Evolutionary conservation across 2,888 invertebrate species (phyloP).

Genomic region (Esperia sulphurella): DNA sequence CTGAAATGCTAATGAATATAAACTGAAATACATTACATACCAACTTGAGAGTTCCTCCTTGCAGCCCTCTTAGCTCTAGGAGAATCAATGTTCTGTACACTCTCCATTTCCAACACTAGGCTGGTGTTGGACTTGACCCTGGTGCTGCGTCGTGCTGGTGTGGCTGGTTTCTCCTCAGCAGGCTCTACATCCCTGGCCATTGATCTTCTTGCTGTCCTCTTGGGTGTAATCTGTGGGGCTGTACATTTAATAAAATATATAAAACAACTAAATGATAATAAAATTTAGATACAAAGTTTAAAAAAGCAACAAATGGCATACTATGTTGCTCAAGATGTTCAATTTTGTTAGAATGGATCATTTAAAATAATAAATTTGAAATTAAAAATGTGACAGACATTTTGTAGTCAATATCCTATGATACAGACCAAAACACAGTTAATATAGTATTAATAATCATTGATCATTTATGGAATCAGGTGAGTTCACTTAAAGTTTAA

Average conservation of each 20-base stretch:
- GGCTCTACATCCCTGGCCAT: constrained; percentile 39
- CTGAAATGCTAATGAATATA: not conserved
- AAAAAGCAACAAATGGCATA: too few relatives aligned
- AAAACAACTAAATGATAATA: too few relatives aligned
- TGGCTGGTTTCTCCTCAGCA: constrained; percentile 33
- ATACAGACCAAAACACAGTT: too few relatives aligned
- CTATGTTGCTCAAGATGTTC: too few relatives aligned
- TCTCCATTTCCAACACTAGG: constrained; percentile 43
- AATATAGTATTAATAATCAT: too few relatives aligned
- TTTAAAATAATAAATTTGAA: too few relatives aligned
- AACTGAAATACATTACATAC: constrained; percentile 25
- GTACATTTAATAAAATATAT: constrained; percentile 1
- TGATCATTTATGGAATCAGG: too few relatives aligned
- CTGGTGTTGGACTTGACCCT: constrained; percentile 51
- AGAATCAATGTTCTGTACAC: constrained; percentile 34
- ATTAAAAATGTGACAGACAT: too few relatives aligned
- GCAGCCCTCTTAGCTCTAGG: constrained; percentile 68
- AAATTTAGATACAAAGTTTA: too few relatives aligned
- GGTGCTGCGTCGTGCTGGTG: constrained; percentile 58
- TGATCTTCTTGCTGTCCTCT: constrained; percentile 39
- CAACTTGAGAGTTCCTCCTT: constrained; percentile 54
- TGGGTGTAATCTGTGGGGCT: constrained; percentile 37
- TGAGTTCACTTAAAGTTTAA: too few relatives aligned
- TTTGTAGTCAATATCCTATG: too few relatives aligned
- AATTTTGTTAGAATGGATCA: too few relatives aligned